A percentile compares a stretch with the other conserved stretches of the same genome.
These are phyloP conservation scores for Trichogramma evanescens DNA, from an alignment of 2,888 invertebrate genomes.

Conservation along the genomic window DNA sequence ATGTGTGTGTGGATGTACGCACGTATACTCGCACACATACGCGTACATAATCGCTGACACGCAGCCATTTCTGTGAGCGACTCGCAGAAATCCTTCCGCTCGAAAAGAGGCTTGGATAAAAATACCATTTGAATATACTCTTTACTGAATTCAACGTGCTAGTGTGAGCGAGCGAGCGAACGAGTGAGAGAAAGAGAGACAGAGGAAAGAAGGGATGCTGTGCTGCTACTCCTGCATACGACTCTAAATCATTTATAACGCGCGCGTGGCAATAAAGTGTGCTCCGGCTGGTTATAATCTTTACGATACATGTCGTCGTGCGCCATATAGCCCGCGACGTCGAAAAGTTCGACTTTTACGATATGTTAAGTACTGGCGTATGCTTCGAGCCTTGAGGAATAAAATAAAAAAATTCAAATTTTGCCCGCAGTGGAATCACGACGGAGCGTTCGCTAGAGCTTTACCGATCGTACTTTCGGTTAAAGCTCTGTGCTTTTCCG, in stretches of 20 bases:
- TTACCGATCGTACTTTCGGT: slow-evolving; percentile 28
- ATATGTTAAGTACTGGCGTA: slow-evolving; percentile 32
- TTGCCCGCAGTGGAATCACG: slow-evolving; percentile 10
- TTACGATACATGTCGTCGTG: slow-evolving; percentile 36
- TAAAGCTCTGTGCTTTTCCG: slow-evolving; percentile 23
- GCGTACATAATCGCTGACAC: slow-evolving; percentile 13
- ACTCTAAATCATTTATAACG: slow-evolving; percentile 44
- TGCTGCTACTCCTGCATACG: background rate
- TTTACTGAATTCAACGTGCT: slow-evolving; percentile 24
- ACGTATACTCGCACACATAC: slow-evolving; percentile 10
- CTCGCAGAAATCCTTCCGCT: slow-evolving; percentile 36
- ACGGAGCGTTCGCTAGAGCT: slow-evolving; percentile 3
- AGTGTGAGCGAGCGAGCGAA: background rate
- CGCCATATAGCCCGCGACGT: slow-evolving; percentile 15
- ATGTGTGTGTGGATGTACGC: too few species aligned
- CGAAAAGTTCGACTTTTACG: slow-evolving; percentile 32
- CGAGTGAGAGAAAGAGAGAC: background rate
- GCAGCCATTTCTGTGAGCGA: slow-evolving; percentile 18
- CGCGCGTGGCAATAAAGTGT: slow-evolving; percentile 45
- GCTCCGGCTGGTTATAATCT: slow-evolving; percentile 41
- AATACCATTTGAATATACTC: slow-evolving; percentile 44
- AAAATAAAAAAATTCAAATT: slow-evolving; percentile 23
- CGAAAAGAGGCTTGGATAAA: slow-evolving; percentile 42
- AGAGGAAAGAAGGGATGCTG: background rate
- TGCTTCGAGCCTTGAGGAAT: slow-evolving; percentile 11